These are phyloP conservation scores for Nysson spinosus DNA, from an alignment of 2,888 invertebrate species.

Conservation along the genomic window DNA sequence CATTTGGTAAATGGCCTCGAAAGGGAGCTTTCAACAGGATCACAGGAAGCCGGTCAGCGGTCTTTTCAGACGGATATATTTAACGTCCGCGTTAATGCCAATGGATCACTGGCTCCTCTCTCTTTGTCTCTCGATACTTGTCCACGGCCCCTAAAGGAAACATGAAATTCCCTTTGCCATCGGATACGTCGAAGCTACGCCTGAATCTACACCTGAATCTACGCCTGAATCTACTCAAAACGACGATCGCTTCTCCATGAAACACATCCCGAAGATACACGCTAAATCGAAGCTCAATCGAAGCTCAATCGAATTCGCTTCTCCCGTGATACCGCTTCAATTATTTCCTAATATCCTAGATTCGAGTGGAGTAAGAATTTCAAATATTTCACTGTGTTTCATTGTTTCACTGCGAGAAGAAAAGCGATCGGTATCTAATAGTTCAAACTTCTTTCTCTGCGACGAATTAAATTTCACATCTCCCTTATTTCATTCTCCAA, in stretches of 20 bases:
- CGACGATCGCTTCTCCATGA: slow-evolving; percentile 7
- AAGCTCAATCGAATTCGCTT: no score
- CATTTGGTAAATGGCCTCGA: slow-evolving; percentile 66
- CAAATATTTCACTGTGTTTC: no score
- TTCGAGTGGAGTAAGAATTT: no score
- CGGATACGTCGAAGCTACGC: slow-evolving; percentile 6
- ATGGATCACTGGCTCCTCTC: slow-evolving; percentile 35
- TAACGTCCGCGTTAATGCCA: slow-evolving; percentile 22
- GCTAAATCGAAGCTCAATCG: no score
- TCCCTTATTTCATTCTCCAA: no score
- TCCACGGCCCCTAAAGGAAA: slow-evolving; percentile 14
- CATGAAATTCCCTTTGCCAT: slow-evolving; percentile 31
- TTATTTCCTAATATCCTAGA: no score
- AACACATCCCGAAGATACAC: no score
- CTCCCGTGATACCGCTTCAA: no score
- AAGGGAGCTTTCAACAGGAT: slow-evolving; percentile 54
- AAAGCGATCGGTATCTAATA: no score
- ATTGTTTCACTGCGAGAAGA: no score
- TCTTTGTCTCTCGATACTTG: slow-evolving; percentile 38
- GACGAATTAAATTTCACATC: no score
- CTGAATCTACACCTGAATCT: slow-evolving; percentile 3
- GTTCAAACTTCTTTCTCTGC: no score
- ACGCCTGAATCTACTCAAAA: slow-evolving; percentile 7
- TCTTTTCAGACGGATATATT: slow-evolving; percentile 44
- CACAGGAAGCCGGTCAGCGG: slow-evolving; percentile 38